Evolutionary conservation across 2,797 vertebrate genomes (phyloP).

Genomic region (Parotocinclus haroldoi): DNA sequence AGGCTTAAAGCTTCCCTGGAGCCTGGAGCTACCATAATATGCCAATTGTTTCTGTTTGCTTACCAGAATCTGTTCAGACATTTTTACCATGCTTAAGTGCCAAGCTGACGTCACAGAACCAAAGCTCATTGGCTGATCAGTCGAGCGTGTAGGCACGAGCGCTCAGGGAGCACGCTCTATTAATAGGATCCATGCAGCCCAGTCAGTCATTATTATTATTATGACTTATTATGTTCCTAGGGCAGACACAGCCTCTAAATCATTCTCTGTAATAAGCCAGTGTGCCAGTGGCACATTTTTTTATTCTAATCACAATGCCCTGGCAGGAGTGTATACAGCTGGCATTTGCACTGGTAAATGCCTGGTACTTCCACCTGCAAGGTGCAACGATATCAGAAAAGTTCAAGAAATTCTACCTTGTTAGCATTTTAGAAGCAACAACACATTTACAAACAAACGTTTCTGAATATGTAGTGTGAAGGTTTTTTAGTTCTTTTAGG

Average conservation of each 20-base stretch:
- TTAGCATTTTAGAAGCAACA: no score
- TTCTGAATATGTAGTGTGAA: no score
- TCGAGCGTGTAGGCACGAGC: conserved; percentile 4
- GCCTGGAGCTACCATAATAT: neutral
- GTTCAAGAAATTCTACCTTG: neutral
- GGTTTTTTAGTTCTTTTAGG: no score
- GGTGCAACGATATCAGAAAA: conserved; percentile 8
- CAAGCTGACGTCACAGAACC: conserved; percentile 17
- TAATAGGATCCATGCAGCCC: conserved; percentile 32
- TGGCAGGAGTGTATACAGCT: neutral
- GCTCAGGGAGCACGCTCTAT: conserved; percentile 24
- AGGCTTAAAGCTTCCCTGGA: neutral
- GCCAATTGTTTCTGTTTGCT: conserved; percentile 1
- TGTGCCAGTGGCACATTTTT: conserved; percentile 27
- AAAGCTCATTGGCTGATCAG: conserved; percentile 20
- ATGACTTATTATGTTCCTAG: conserved; percentile 32
- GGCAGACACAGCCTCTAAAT: conserved; percentile 22
- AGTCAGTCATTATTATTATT: conserved; percentile 44
- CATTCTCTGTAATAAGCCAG: conserved; percentile 28
- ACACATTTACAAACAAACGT: no score
- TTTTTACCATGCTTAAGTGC: conserved; percentile 1
- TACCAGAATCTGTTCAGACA: neutral
- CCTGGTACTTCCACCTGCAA: neutral
- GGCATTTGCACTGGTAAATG: neutral
- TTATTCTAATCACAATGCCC: conserved; percentile 29